Percentiles rank a stretch among this genome's conserved stretches.
These are phyloP conservation scores for Latrodectus hesperus DNA, from an alignment of 2,888 invertebrate species.

Conservation along the genomic window DNA sequence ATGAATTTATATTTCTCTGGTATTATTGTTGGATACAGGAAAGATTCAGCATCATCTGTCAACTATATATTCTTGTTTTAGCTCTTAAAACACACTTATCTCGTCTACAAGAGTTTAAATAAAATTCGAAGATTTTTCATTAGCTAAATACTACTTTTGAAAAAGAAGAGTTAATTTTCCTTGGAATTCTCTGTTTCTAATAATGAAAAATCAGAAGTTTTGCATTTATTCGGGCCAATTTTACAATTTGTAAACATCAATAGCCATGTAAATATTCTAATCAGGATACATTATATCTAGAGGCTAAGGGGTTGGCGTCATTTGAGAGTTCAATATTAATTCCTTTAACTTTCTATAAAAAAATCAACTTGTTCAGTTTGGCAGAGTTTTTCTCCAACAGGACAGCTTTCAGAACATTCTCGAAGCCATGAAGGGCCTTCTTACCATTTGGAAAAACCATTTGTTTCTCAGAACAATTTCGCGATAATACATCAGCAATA, in stretches of 20 bases:
- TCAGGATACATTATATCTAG: neutral
- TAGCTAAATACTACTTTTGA: neutral
- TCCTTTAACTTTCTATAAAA: neutral
- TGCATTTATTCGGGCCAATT: neutral
- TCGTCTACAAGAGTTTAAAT: neutral
- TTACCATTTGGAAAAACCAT: neutral
- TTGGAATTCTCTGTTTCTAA: neutral
- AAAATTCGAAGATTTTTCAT: neutral
- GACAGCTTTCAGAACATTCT: neutral
- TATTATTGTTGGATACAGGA: neutral
- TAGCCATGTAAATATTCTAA: neutral
- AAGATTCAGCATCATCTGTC: neutral
- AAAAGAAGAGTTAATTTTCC: neutral
- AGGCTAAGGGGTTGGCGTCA: neutral
- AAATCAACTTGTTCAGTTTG: neutral
- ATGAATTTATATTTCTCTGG: neutral
- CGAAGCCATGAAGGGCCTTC: neutral
- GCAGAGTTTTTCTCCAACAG: neutral
- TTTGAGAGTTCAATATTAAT: neutral
- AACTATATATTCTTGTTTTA: neutral
- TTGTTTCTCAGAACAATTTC: neutral
- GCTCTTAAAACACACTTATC: neutral
- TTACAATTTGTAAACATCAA: neutral
- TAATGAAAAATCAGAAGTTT: neutral
- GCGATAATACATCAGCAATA: neutral